Conservation (phyloP, 1,140 invertebrate genomes). For the Brachionus rotundiformis region DNA sequence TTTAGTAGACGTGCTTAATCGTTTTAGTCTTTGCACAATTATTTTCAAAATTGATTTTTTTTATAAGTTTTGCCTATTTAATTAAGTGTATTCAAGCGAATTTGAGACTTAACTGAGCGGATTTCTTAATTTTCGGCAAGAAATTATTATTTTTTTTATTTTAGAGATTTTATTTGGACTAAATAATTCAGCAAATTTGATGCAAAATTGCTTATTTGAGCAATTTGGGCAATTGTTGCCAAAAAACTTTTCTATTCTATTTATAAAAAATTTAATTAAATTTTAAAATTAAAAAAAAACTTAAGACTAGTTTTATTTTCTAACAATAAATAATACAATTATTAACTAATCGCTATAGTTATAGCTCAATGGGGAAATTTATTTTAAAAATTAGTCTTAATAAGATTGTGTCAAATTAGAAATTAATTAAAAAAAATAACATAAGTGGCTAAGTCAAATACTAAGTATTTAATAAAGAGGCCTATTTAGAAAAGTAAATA, state of each 20-base stretch:
- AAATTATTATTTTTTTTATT: conserved; percentile 12
- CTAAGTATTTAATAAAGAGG: neutral
- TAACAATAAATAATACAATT: no score
- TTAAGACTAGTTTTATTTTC: no score
- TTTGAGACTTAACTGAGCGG: conserved; percentile 4
- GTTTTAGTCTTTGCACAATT: conserved; percentile 6
- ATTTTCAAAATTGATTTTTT: conserved; percentile 17
- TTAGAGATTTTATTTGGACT: neutral
- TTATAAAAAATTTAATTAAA: no score
- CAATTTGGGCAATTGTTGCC: neutral
- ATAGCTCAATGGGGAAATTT: neutral
- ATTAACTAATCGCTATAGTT: neutral
- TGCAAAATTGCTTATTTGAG: neutral
- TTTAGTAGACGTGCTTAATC: conserved; percentile 23
- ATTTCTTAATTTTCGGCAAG: neutral
- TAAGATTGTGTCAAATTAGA: neutral
- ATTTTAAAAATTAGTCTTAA: neutral
- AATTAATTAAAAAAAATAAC: neutral
- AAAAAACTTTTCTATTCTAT: no score
- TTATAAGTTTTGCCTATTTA: conserved; percentile 14
- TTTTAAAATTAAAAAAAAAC: no score
- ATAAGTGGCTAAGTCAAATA: neutral
- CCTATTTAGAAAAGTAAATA: neutral
- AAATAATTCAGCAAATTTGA: neutral
- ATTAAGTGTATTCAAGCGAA: conserved; percentile 19